Base-by-base conservation (phyloP, 2,113 vertebrate genomes). In the Vimba vimba region DNA sequence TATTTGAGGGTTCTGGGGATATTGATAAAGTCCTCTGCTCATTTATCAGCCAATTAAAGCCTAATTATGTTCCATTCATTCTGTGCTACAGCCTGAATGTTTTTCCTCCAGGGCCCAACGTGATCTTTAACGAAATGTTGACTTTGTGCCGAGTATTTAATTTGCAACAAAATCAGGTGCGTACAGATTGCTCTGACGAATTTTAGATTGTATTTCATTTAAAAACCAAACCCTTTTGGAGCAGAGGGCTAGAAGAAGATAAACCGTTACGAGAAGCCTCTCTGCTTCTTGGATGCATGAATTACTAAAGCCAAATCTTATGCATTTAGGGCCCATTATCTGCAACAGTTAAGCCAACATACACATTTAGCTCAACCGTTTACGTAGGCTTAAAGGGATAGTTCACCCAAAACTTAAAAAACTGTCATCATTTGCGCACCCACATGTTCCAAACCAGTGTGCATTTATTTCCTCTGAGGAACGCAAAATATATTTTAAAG, bases 31-130 rank as follows among this genome's bases (percentile, higher is more conserved):
- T 88, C 89, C 92, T 93, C 90, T 92, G 91, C 91, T 93, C 93
- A 93, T 88, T 94, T 93, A 94, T 93, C 87, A 90, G 91, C 89
- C 92, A 95, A 95, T 95, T 95, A 95, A 89, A 93, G 91, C 91
- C 87, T 92, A 92, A 95, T 95, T 95, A 95, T 91, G 88, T 89
- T 76, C 88, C 90, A 91, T 93, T 92, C 91, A 92, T 86, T 92
- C 90, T 90, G 92, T 86, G 91, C 68, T 91, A 92, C 93, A 92
- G 92, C 88, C 78, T 82, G 90, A 75, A 82, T 88, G 90, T 90
- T 87, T 89, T 89, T 91, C 92, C 91, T 94, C 87, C 89, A 88
- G 94, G 93, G 92, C 87, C 88, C 89, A 86, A 90, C 82, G 39
- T 33, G 90, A 92, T 86, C 89, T 85, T 90, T 88, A 79, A 80